Base-by-base conservation (phyloP, 1,140 invertebrate genomes). In the Gonatopus flavifemur region DNA sequence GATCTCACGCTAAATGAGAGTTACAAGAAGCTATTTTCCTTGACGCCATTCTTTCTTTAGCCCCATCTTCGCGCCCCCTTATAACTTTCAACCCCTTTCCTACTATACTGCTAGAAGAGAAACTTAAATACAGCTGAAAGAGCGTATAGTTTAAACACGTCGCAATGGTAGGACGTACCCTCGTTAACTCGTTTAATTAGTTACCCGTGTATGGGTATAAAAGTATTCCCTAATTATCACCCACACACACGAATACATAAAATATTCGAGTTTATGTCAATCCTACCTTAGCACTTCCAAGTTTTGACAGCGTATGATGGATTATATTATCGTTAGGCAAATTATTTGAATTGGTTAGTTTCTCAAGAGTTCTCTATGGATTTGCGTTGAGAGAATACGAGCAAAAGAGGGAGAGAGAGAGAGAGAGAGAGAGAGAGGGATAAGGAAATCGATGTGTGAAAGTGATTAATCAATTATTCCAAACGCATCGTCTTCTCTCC, bases 101-200 rank as follows among this genome's bases (percentile, higher is more conserved):
- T n/a, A n/a, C n/a, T n/a, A n/a, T n/a, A n/a, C n/a, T n/a, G n/a
- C n/a, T n/a, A 15, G 12, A 32, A 42, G 36, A 28, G 18, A 32
- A 60, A 43, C 33, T 36, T 44, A 42, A 55, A 31, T 25, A 30
- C 24, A 28, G 31, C 9, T 18, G 35, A 7, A 12, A 22, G 30
- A 36, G 20, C 37, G 28, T 16, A 49, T 16, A 54, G n/a, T 25
- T 13, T n/a, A 12, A 10, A 39, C 30, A n/a, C 9, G 28, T n/a
- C 10, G 16, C 32, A 36, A 55, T 49, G 51, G 51, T 60, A n/a
- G n/a, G n/a, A 42, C 31, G 15, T 13, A 33, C 20, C 33, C 46
- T 49, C 48, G 59, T 54, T 57, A 60, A 57, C 43, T 41, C 51
- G 32, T 57, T 53, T 62, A 60, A 61, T 62, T 61, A 53, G 44